phyloP scores from a whole-genome alignment of 1,140 invertebrate genomes.

The Bombyx mori region ASM3026992v2 NC_085110.1:14906001-14906500 shows the following conservation, averaged over 20 bases:
- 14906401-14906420: no score
- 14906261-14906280: conserved; percentile 26
- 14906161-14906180: conserved; percentile 36
- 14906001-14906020: no score
- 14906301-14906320: background rate
- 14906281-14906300: conserved; percentile 26
- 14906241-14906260: conserved; percentile 42
- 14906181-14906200: conserved; percentile 34
- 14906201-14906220: conserved; percentile 36
- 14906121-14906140: conserved; percentile 20
- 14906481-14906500: no score
- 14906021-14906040: no score
- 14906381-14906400: no score
- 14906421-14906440: no score
- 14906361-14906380: no score
- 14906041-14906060: no score
- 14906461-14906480: no score
- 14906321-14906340: no score
- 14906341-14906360: no score
- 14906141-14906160: conserved; percentile 30
- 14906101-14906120: conserved; percentile 28
- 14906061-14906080: background rate
- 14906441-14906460: no score
- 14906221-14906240: conserved; percentile 49
- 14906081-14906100: conserved; percentile 14